A percentile compares a stretch with the other conserved stretches of the same genome.
These are phyloP conservation scores for Brachionus paranguensis DNA, from an alignment of 1,140 invertebrate species.

Conservation along the genomic window DNA sequence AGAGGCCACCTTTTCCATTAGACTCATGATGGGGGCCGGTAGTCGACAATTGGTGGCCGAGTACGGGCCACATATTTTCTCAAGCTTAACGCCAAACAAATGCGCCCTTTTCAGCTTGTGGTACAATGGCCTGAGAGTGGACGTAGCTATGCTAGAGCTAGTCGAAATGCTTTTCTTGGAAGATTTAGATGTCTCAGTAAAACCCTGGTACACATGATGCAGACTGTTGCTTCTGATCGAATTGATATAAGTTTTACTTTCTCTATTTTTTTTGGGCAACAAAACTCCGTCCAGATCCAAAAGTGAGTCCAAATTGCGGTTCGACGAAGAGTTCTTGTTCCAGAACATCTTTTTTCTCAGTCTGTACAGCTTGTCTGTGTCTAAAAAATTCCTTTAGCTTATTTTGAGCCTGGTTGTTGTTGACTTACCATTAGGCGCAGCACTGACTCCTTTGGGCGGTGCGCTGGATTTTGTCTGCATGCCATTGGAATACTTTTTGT, in stretches of 20 bases:
- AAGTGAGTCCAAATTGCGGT: not conserved
- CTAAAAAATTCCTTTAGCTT: not conserved
- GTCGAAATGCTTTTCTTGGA: not conserved
- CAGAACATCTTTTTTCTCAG: constrained; percentile 2
- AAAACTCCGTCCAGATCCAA: not conserved
- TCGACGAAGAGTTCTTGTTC: not conserved
- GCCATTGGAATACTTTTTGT: not conserved
- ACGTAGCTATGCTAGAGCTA: not conserved
- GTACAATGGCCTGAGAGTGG: not conserved
- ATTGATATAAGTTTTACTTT: not conserved
- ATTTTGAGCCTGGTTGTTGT: not conserved
- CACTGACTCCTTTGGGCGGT: not conserved
- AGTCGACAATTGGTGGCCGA: not conserved
- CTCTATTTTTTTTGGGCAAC: not conserved
- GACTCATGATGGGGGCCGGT: not conserved
- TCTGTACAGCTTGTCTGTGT: not conserved
- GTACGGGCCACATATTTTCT: constrained; percentile 21
- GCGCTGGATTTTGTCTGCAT: not conserved
- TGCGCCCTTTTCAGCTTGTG: not conserved
- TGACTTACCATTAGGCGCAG: not conserved
- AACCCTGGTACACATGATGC: not conserved
- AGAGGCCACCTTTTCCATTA: constrained; percentile 14
- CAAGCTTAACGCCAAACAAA: constrained; percentile 27
- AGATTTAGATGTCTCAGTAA: not conserved
- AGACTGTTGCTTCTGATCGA: constrained; percentile 17